Conservation (phyloP, 2,888 invertebrate species). For the Zeuzera pyrina region DNA sequence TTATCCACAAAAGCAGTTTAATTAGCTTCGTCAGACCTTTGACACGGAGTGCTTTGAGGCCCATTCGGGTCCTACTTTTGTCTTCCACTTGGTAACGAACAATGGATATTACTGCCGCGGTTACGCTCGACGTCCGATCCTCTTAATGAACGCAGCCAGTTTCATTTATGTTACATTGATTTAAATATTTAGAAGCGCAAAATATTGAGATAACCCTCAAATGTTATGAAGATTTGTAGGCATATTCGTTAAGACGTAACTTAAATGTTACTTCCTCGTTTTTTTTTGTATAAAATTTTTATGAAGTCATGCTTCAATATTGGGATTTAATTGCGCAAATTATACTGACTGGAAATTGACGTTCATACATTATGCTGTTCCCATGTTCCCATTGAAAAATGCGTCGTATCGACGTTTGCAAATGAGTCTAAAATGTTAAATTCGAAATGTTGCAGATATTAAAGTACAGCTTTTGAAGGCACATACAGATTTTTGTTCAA, state of each 20-base stretch:
- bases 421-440: too few relatives aligned
- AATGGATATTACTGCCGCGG: neutral
- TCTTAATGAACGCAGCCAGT: conserved; percentile 1
- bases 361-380: too few relatives aligned
- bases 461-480: too few relatives aligned
- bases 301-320: too few relatives aligned
- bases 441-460: too few relatives aligned
- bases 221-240: too few relatives aligned
- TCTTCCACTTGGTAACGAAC: neutral
- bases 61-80: neutral
- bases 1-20: conserved; percentile 15
- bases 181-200: neutral
- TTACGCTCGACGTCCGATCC: neutral
- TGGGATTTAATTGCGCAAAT: too few relatives aligned
- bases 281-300: too few relatives aligned
- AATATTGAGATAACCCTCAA: neutral
- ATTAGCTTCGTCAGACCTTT: conserved; percentile 36
- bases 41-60: conserved; percentile 29
- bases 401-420: too few relatives aligned
- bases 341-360: too few relatives aligned
- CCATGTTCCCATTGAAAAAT: too few relatives aligned
- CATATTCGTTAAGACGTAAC: neutral
- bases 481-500: too few relatives aligned
- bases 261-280: neutral
- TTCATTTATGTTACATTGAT: neutral